phyloP scores from a whole-genome alignment of 2,113 vertebrate species.

The Struthio camelus region DNA sequence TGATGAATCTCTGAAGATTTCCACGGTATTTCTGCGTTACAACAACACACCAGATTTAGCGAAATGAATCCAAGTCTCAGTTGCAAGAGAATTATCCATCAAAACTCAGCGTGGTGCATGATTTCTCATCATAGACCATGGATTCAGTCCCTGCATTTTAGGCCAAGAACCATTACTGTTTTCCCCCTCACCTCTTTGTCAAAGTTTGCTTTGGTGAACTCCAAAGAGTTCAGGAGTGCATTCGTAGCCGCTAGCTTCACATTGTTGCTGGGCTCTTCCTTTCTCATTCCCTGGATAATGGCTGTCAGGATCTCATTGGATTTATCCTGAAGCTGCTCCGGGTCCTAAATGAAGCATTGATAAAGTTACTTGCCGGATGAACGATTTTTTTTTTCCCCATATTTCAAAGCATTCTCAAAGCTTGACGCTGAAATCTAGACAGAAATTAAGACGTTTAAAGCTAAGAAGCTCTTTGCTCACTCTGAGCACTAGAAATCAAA shows the following conservation, averaged over 20 bases:
- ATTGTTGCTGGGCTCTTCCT: constrained; percentile 98
- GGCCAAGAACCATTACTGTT: not conserved
- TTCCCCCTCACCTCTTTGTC: constrained; percentile 90
- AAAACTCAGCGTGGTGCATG: constrained; percentile 67
- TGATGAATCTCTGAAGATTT: not conserved
- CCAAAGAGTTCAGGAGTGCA: constrained; percentile 97
- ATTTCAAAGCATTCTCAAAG: not conserved
- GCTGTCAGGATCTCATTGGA: constrained; percentile 98
- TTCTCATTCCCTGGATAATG: constrained; percentile 99
- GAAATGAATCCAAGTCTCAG: constrained; percentile 36
- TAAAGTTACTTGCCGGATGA: not conserved
- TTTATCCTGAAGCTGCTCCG: constrained; percentile 97
- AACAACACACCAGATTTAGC: fast-evolving
- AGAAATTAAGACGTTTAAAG: not conserved
- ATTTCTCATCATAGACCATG: constrained; percentile 52
- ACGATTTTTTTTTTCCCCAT: fast-evolving
- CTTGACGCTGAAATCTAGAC: not conserved
- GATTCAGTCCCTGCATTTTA: not conserved
- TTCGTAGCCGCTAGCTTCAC: constrained; percentile 97
- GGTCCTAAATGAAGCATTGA: constrained; percentile 80
- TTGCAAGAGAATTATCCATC: not conserved
- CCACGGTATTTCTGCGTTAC: not conserved
- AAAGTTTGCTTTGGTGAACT: constrained; percentile 99
- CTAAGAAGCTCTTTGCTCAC: not conserved
- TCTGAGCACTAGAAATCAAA: not conserved